Evolutionary conservation across 2,113 vertebrate genomes (phyloP).

Genomic region (Labrus mixtus): DNA sequence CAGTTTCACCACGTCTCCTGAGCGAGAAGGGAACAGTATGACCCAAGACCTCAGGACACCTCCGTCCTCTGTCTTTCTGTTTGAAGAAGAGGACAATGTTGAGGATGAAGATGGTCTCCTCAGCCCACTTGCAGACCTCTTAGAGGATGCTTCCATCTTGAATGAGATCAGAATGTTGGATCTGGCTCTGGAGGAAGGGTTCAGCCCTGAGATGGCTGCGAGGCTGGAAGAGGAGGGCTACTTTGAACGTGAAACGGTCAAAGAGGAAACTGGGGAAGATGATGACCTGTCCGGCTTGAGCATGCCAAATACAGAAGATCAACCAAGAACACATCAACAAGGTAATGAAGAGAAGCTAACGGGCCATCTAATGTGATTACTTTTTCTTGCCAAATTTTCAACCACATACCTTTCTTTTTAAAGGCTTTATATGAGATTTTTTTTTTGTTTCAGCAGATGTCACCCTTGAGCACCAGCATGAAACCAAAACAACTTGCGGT

Average conservation of each 20-base stretch:
- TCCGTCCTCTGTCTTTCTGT: slow-evolving; percentile 24
- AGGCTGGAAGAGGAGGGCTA: slow-evolving; percentile 85
- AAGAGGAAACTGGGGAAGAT: slow-evolving; percentile 9
- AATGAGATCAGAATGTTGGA: slow-evolving; percentile 92
- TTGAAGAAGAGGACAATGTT: slow-evolving; percentile 24
- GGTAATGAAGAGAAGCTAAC: slow-evolving; percentile 14
- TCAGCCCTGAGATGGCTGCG: slow-evolving; percentile 88
- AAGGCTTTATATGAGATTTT: too few species aligned
- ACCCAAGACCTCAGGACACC: slow-evolving; percentile 7
- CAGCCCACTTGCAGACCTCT: slow-evolving; percentile 85
- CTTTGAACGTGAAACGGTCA: slow-evolving; percentile 1
- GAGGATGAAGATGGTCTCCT: slow-evolving; percentile 74
- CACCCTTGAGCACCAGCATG: too few species aligned
- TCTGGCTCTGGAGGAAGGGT: slow-evolving; percentile 89
- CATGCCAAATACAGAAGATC: neutral
- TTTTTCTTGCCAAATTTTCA: too few species aligned
- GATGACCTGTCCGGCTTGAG: neutral
- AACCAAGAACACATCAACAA: slow-evolving; percentile 19
- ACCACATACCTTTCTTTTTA: too few species aligned
- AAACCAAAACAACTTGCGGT: too few species aligned
- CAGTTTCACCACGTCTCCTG: neutral
- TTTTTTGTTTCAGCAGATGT: too few species aligned
- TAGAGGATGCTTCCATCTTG: slow-evolving; percentile 89
- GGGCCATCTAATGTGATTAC: too few species aligned
- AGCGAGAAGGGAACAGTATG: neutral